Evolutionary conservation across 2,797 vertebrate species (phyloP), one percentile per base, ranked within the genome.

Genomic region (Cyclopterus lumpus): DNA sequence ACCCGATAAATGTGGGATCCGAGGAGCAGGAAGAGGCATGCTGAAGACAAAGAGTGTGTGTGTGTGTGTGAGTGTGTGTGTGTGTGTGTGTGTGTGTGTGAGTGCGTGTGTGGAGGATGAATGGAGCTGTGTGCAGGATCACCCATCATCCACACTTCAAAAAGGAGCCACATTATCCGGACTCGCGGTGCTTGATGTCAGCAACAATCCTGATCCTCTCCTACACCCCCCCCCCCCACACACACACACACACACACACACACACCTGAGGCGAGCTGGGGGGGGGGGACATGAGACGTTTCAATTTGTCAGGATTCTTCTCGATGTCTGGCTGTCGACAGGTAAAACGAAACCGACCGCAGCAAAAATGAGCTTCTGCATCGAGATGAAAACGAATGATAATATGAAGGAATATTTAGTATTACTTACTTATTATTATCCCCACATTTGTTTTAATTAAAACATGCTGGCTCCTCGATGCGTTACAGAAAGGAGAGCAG

Each of bases 71-170:
- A 34, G 32, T 34, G 32, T 40, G 32, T 69, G 69, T 48, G 65
- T 38, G 36, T 44, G 70, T 71, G 62, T 38, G 64, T 28, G 42
- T 73, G 76, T 55, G 71, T 24, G 49, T 51, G 71, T 73, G 64
- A 26, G 67, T 22, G 71, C 53, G 80, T 46, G 75, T 16, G 69
- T 68, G 70, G 6, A 66, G 66, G 83, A 86, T 85, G 84, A 88
- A 85, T 86, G 69, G 59, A 32, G 54, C 72, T 58, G 74, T 81
- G 81, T 73, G 64, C 73, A 83, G 76, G 79, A 80, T 88, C 88
- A 83, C 67, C 82, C 42, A 72, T 85, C 86, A 81, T 75, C 77
- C 81, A 73, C 73, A 84, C 89, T 84, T 86, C 82, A 89, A 82
- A 61, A 77, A 69, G 60, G 54, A 79, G 57, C 68, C 75, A 74